Evolutionary conservation across 2,888 invertebrate genomes (phyloP).

Genomic region (Thera britannica): DNA sequence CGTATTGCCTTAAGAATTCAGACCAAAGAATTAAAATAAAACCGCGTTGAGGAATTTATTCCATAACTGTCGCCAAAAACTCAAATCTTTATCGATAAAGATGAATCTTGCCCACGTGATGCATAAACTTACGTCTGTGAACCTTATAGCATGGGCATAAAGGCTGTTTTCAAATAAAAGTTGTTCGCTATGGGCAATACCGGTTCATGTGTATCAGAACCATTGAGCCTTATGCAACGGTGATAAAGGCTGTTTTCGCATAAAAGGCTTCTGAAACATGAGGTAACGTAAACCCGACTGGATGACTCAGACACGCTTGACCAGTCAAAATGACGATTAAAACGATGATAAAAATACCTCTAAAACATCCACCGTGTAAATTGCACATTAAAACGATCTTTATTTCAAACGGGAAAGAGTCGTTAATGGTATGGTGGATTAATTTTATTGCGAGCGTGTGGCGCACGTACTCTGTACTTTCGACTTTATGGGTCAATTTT

Average conservation of each 20-base stretch:
- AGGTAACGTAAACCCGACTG: slow-evolving; percentile 34
- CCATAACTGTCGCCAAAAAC: slow-evolving; percentile 19
- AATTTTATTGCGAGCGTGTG: slow-evolving; percentile 41
- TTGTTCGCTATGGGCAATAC: neutral
- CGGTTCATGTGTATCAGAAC: slow-evolving; percentile 7
- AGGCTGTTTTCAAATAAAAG: slow-evolving; percentile 10
- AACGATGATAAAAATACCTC: slow-evolving; percentile 54
- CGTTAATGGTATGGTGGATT: slow-evolving; percentile 40
- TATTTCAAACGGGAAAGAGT: slow-evolving; percentile 37
- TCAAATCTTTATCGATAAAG: neutral
- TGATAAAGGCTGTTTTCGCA: slow-evolving; percentile 30
- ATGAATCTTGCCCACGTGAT: neutral
- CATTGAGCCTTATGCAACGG: slow-evolving; percentile 16
- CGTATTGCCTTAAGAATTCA: neutral
- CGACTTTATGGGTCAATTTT: slow-evolving; percentile 39
- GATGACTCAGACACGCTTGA: slow-evolving; percentile 51
- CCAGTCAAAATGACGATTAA: slow-evolving; percentile 52
- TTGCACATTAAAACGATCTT: slow-evolving; percentile 39
- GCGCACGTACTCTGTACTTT: slow-evolving; percentile 30
- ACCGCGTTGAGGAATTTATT: slow-evolving; percentile 18
- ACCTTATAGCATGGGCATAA: neutral
- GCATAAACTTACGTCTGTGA: neutral
- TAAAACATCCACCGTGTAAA: slow-evolving; percentile 49
- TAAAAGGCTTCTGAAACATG: slow-evolving; percentile 21
- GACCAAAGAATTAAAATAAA: slow-evolving; percentile 11